Base-by-base conservation (phyloP, 2,113 vertebrate species). In the Cololabis saira region DNA sequence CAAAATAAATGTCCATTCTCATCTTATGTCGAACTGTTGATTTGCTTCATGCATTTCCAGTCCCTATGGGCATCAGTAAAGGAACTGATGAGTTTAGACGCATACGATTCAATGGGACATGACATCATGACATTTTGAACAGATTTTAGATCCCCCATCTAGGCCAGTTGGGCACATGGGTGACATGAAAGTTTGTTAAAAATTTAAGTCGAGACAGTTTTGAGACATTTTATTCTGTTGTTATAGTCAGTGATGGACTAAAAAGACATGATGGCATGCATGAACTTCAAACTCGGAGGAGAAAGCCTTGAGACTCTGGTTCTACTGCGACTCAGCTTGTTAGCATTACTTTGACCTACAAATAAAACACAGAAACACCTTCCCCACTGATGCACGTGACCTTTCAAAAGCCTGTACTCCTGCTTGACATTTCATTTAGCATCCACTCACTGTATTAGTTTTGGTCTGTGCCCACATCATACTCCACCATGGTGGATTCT, bases 281-380 rank as follows among this genome's bases (percentile, higher is more conserved):
- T 58, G 18, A 22, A 64, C 10, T 41, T 41, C 17, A 41, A 24
- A 49, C 19, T 41, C 15, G 12, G 18, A 17, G 14, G 16, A 2
- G 19, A 18, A 18, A 16, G 27, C 0, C 27, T 52, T 18, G 30
- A 48, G 50, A 44, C 19, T 30, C 41, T 19, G 53, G 49, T 42
- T 33, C 21, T 27, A 16, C 15, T 55, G n/a, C 51, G 17, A 33
- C 45, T 22, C 53, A 55, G 40, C 71, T 66, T 52, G 41, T 63
- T 78, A 79, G 83, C 74, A 72, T 78, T 53, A 49, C 62, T 41
- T 67, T 33, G 50, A 24, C 49, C 70, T 74, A 78, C 58, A 76
- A 80, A 77, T 85, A 79, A 76, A 82, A 78, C 45, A 21, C 49
- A 48, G 67, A 65, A 80, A 87, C 83, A 81, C 81, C 73, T 75